Base-by-base conservation (phyloP, 2,888 invertebrate species). In the Iselma pallidipennis region DNA sequence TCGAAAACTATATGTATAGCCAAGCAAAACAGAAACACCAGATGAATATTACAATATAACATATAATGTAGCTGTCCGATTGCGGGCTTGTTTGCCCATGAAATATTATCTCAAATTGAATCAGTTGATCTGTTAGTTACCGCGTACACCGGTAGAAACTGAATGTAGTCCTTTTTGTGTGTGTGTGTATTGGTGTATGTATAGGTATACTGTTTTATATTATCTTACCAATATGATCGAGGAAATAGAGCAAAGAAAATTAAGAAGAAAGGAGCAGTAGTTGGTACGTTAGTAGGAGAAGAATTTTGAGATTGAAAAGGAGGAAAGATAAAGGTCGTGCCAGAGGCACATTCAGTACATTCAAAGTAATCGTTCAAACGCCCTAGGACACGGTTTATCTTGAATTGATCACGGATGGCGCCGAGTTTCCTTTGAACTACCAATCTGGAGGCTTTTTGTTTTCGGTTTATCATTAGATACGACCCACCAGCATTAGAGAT, bases 31-130 rank as follows among this genome's bases (percentile, higher is more conserved):
- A 37, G 16, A 19, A n/a, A 45, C 21, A 45, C 3, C 59, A 48
- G 64, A 64, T 57, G 64, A 57, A 64, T 64, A 64, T 64, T 64
- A 63, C 63, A 59, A 63, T n/a, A n/a, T 63, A 61, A 65, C 62
- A 71, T 70, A 71, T 71, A 74, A 73, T 74, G 75, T 75, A 74
- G 71, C 75, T 76, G 76, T 76, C 76, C 67, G 72, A 68, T 73
- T 61, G 72, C 72, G 65, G 68, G 72, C 76, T 75, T 76, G 76
- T 76, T 76, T 72, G 66, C 68, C 66, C 71, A 74, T 77, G 77
- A 76, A 76, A 74, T 77, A 77, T 76, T 75, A 76, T 76, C 76
- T 76, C 69, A 76, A 76, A 77, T 76, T 76, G 74, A 76, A 76
- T 76, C 76, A 68, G 74, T 73, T 65, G 72, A 73, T 71, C 70